Base-by-base conservation (phyloP, 2,797 vertebrate genomes). In the Benthosema pterotum region DNA sequence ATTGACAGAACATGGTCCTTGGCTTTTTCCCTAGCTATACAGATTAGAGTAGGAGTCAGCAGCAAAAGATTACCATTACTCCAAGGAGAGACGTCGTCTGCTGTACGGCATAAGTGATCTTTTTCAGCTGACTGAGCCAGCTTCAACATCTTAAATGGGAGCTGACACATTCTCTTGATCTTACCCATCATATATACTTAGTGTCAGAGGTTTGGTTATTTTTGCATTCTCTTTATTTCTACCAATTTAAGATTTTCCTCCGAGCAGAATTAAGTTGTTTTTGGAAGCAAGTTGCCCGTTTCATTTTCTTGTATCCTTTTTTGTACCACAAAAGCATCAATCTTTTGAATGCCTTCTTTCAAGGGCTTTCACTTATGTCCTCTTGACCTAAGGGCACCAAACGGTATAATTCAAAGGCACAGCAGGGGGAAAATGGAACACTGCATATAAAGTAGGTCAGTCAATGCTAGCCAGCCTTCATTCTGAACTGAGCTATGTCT, bases 61-160 rank as follows among this genome's bases (percentile, higher is more conserved):
- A 63, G 78, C 65, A 57, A 73, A 85, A 84, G 86, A 86, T 89
- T 89, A 87, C 76, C 55, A 50, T 81, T 52, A 71, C 69, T 76
- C 78, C 53, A 49, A 66, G 71, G 78, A 79, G 78, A 83, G 80
- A 64, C 63, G 16, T 82, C 77, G n/a, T n/a, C n/a, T n/a, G n/a
- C n/a, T n/a, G n/a, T 84, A 77, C 72, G 72, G 67, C 70, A 57
- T 73, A 79, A 85, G 42, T 87, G 71, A 87, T 89, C 67, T 75
- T 85, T 83, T 83, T 79, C 75, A 81, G 75, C 70, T 73, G 75
- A 82, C 80, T 68, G 66, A 66, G 59, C 74, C 55, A 71, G 67
- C 42, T 71, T n/a, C n/a, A n/a, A n/a, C n/a, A n/a, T n/a, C 74
- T 65, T 70, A 60, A 53, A 49, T 71, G 74, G 56, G 49, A 63